Conservation (phyloP, 2,888 invertebrate genomes). For the Girardia tigrina region DNA sequence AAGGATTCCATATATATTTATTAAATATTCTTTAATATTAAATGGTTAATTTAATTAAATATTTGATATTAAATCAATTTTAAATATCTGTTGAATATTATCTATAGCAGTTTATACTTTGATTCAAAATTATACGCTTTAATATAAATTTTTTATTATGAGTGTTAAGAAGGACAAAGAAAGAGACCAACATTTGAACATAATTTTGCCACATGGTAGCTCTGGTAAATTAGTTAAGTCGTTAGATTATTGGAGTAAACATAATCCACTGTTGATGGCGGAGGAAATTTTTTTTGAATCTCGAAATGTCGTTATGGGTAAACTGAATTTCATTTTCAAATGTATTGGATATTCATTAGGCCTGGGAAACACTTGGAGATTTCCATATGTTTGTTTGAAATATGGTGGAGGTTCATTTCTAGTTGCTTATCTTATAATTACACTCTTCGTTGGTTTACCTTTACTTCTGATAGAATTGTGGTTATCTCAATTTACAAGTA, state of each 20-base stretch:
- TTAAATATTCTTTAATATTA: no score
- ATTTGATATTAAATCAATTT: no score
- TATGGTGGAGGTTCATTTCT: neutral
- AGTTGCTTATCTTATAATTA: neutral
- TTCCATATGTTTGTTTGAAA: neutral
- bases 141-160: no score
- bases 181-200: no score
- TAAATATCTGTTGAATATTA: no score
- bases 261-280: neutral
- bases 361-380: conserved; percentile 12
- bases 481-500: conserved; percentile 5
- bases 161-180: no score
- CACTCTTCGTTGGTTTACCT: neutral
- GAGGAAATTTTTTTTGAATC: neutral
- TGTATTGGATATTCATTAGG: conserved; percentile 19
- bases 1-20: no score
- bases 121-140: no score
- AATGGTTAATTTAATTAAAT: no score
- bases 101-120: no score
- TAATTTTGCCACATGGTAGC: neutral
- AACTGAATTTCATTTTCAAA: neutral
- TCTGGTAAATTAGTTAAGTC: neutral
- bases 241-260: conserved; percentile 17
- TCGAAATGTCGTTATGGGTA: neutral
- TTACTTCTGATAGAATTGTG: neutral